phyloP scores from a whole-genome alignment of 1,140 invertebrate species.

The Myzus persicae region DNA sequence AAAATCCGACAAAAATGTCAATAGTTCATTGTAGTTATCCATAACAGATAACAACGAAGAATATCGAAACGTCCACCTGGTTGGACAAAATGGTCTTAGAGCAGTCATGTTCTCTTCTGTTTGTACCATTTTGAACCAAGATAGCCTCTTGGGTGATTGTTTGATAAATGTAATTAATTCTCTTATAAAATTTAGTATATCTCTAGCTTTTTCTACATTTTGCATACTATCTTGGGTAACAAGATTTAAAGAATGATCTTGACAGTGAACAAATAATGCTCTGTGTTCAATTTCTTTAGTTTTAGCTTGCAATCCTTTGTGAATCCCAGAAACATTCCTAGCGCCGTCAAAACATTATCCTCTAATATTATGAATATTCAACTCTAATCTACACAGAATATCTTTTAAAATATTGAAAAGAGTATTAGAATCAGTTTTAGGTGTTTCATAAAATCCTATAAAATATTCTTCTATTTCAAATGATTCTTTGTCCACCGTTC shows the following conservation, averaged over 20 bases:
- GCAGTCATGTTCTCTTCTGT: not conserved
- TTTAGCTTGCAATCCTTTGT: constrained; percentile 58
- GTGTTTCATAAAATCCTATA: constrained; percentile 58
- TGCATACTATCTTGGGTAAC: constrained; percentile 23
- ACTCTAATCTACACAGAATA: constrained; percentile 54
- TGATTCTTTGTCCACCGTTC: constrained; percentile 55
- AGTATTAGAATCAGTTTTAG: constrained; percentile 57
- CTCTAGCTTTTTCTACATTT: constrained; percentile 55
- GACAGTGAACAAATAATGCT: constrained; percentile 59
- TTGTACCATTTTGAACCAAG: constrained; percentile 14
- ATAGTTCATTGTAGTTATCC: not conserved
- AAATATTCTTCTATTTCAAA: constrained; percentile 58
- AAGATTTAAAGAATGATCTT: constrained; percentile 58
- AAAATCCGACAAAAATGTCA: constrained; percentile 26
- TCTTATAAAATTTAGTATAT: constrained; percentile 43
- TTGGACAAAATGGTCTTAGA: constrained; percentile 23
- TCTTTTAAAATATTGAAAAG: constrained; percentile 59
- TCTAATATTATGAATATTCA: constrained; percentile 58
- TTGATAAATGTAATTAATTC: constrained; percentile 48
- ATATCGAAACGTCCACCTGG: constrained; percentile 26
- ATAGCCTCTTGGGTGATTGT: not conserved
- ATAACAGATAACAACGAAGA: not conserved
- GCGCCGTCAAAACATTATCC: constrained; percentile 59
- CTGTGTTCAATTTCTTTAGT: constrained; percentile 49
- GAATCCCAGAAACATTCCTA: constrained; percentile 57